Conservation (phyloP, 1,140 invertebrate species). For the Orussus abietinus region DNA sequence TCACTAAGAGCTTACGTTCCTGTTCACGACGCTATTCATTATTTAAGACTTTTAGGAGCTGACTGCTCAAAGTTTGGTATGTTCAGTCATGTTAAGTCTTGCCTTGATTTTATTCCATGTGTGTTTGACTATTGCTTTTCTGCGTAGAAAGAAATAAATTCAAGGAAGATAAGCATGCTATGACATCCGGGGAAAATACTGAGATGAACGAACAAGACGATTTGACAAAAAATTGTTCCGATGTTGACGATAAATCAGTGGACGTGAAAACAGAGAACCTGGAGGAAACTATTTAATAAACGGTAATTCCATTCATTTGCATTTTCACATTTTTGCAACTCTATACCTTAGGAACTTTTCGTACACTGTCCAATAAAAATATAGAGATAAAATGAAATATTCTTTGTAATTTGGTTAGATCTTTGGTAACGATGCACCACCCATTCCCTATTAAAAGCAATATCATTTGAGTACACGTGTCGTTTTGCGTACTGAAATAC, state of each 20-base stretch:
- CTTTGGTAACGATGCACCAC: conserved; percentile 41
- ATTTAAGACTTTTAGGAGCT: conserved; percentile 75
- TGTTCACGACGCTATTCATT: conserved; percentile 78
- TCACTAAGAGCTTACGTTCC: conserved; percentile 84
- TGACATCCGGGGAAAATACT: conserved; percentile 17
- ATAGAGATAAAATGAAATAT: no score
- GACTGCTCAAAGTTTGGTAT: conserved; percentile 77
- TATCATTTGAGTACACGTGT: conserved; percentile 8
- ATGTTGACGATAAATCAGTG: background rate
- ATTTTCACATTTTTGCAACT: no score
- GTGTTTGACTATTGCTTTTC: conserved; percentile 11
- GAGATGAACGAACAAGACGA: no score
- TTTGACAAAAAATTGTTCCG: background rate
- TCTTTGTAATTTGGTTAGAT: conserved; percentile 27
- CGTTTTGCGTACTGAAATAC: conserved; percentile 10
- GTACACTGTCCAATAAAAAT: no score
- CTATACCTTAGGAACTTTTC: no score
- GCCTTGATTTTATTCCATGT: conserved; percentile 10
- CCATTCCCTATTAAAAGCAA: conserved; percentile 13
- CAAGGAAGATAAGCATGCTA: conserved; percentile 29
- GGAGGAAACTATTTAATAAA: background rate
- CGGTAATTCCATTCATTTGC: no score
- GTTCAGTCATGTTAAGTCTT: conserved; percentile 10
- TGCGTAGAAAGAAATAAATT: conserved; percentile 50
- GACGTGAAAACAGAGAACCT: background rate